phyloP scores from a whole-genome alignment of 2,113 vertebrate genomes.

The Micronycteris hirsuta region DNA sequence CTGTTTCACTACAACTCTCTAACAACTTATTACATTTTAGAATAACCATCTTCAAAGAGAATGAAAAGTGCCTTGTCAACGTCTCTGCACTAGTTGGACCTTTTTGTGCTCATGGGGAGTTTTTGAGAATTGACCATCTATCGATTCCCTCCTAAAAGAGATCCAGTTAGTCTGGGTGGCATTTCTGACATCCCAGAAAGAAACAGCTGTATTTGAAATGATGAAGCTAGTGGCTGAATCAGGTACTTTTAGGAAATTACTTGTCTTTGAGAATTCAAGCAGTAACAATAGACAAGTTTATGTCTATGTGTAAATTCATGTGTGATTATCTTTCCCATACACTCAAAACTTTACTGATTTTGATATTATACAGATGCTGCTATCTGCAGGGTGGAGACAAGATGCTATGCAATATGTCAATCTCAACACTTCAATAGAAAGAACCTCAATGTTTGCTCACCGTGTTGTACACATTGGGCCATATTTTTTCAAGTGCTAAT shows the following conservation, averaged over 20 bases:
- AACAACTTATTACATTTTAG: background rate
- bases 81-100: background rate
- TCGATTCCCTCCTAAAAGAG: background rate
- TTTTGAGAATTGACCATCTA: background rate
- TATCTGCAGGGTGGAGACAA: background rate
- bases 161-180: background rate
- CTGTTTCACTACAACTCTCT: background rate
- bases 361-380: background rate
- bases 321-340: background rate
- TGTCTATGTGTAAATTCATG: background rate
- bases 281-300: background rate
- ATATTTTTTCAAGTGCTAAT: background rate
- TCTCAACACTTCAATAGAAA: background rate
- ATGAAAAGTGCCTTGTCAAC: accelerated
- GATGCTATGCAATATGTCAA: conserved; percentile 12
- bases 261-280: background rate
- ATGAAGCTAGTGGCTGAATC: background rate
- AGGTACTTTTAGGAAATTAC: background rate
- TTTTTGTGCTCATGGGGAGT: background rate
- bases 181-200: background rate
- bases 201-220: background rate
- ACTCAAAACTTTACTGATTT: conserved; percentile 15
- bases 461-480: background rate
- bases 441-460: background rate
- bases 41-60: background rate